Conservation (phyloP, 2,113 vertebrate genomes). For the Odocoileus hemionus region DNA sequence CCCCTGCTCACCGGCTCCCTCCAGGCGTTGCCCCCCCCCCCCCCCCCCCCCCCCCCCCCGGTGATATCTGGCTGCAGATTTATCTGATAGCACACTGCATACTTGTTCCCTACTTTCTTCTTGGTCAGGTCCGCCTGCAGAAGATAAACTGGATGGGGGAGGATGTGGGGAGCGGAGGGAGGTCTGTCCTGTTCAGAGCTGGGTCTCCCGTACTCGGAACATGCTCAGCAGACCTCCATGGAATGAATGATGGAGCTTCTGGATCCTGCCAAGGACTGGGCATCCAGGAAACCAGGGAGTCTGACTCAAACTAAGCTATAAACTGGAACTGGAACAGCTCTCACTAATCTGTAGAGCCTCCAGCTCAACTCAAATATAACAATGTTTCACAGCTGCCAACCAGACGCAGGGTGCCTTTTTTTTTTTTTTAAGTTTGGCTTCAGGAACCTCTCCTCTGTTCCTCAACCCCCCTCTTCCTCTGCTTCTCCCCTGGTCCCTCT, state of each 20-base stretch:
- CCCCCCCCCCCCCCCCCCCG: rapidly evolving
- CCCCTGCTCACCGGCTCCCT: neutral
- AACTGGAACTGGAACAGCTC: neutral
- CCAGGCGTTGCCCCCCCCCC: neutral
- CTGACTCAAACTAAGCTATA: neutral
- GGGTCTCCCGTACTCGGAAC: neutral
- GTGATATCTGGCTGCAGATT: neutral
- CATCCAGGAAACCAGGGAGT: neutral
- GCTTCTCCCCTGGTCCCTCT: neutral
- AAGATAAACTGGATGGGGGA: neutral
- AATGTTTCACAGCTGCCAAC: neutral
- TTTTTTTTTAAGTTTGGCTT: slow-evolving; percentile 28
- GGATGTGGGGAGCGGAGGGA: neutral
- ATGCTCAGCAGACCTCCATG: rapidly evolving
- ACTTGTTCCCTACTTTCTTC: neutral
- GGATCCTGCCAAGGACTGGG: neutral
- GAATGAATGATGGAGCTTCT: neutral
- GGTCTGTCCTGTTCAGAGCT: rapidly evolving
- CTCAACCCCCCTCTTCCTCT: neutral
- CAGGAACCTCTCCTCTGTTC: neutral
- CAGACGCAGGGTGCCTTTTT: neutral
- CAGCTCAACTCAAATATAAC: neutral
- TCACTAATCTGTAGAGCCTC: slow-evolving; percentile 17
- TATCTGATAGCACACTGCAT: neutral
- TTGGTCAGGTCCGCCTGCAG: rapidly evolving